phyloP scores from a whole-genome alignment of 2,797 vertebrate genomes.

The Notolabrus celidotus region DNA sequence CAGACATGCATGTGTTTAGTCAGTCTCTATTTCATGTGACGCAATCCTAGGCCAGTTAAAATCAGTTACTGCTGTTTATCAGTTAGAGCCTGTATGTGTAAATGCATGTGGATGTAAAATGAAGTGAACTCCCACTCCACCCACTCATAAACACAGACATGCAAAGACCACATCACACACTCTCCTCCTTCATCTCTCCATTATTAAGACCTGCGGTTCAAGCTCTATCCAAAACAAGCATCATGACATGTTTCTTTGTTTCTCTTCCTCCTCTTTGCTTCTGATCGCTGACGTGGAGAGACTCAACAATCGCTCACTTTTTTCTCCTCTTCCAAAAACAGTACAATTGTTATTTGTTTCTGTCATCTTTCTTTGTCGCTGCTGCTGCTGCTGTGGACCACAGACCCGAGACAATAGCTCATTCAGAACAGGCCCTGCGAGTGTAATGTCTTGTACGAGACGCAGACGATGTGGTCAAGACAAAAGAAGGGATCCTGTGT shows the following conservation, averaged over 20 bases:
- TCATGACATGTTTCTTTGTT: slow-evolving; percentile 70
- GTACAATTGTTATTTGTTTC: slow-evolving; percentile 67
- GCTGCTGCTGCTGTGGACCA: slow-evolving; percentile 43
- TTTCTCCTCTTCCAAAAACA: slow-evolving; percentile 53
- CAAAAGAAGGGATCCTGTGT: slow-evolving; percentile 46
- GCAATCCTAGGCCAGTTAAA: slow-evolving; percentile 27
- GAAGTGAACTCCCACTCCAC: slow-evolving; percentile 30
- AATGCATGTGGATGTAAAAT: slow-evolving; percentile 24
- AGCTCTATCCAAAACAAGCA: slow-evolving; percentile 35
- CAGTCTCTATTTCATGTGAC: neutral
- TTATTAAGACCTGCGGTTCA: slow-evolving; percentile 37
- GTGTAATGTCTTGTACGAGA: slow-evolving; percentile 33
- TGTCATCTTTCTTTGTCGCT: slow-evolving; percentile 51
- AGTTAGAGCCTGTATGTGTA: slow-evolving; percentile 16
- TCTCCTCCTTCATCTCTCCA: slow-evolving; percentile 14
- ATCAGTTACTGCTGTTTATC: slow-evolving; percentile 1
- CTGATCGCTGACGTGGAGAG: slow-evolving; percentile 54
- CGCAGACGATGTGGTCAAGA: slow-evolving; percentile 43
- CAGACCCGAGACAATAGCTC: slow-evolving; percentile 61
- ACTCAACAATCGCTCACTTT: slow-evolving; percentile 48
- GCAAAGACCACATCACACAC: slow-evolving; percentile 72
- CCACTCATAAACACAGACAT: slow-evolving; percentile 38
- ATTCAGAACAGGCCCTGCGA: slow-evolving; percentile 58
- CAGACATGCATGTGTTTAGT: neutral
- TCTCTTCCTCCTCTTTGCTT: slow-evolving; percentile 23